Base-by-base conservation (phyloP, 1,140 invertebrate genomes). In the Drosophila arawakana region DNA sequence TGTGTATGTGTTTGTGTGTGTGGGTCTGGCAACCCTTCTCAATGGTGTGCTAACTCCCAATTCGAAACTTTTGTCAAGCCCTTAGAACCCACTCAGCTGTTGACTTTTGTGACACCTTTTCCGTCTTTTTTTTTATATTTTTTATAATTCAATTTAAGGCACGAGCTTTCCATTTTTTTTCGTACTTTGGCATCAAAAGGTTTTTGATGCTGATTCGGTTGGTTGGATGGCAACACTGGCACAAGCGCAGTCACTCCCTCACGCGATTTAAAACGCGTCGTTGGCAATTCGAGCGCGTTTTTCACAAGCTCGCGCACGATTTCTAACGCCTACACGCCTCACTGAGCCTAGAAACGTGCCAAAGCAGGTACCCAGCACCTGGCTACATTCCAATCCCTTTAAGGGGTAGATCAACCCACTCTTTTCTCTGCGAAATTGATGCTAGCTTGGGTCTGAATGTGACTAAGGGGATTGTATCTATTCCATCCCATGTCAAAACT, bases 61-160 rank as follows among this genome's bases (percentile, higher is more conserved):
- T 59, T n/a, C 7, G 6, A 1, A 15, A 9, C n/a, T 9, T 50
- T 50, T 25, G 47, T 6, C 43, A 25, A 25, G 30, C 11, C 15
- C 35, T 57, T 46, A 52, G 3, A 63, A 62, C 44, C 44, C 62
- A 61, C 44, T 52, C 58, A 74, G 49, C 49, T 69, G 67, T 72
- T 79, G 80, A 83, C 63, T 84, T 68, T 76, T 71, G 68, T 78
- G 37, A 80, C 81, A 83, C 81, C 81, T 84, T 80, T 41, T 41
- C 8, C 39, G 8, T 9, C 11, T 41, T 41, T 41, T 41, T 41
- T 41, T 41, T 41, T 11, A 21, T 21, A 21, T 41, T 41, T 49
- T 67, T 83, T 82, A 84, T 80, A 84, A 83, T 84, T 84, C 81
- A 83, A 84, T 84, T 83, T 84, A 70, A 60, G 73, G 73, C 73